Conservation (phyloP, 35 echinoderm and acorn worm species). For the Lytechinus variegatus region DNA sequence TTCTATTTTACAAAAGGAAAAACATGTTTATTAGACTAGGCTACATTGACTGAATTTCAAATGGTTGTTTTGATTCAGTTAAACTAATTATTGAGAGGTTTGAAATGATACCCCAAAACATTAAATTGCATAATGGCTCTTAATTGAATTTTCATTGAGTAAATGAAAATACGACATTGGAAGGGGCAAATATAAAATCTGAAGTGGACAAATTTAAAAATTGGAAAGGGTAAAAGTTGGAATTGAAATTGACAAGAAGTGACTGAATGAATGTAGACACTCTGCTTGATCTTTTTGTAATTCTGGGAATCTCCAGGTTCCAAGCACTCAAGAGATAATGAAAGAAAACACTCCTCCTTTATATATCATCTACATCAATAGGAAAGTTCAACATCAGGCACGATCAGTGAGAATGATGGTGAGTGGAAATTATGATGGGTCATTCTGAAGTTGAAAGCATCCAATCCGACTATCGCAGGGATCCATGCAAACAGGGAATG, state of each 20-base stretch:
- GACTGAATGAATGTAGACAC: background rate
- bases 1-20: background rate
- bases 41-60: background rate
- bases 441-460: background rate
- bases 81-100: background rate
- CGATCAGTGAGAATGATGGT: background rate
- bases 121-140: background rate
- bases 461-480: background rate
- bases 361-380: background rate
- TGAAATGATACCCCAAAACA: background rate
- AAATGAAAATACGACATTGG: background rate
- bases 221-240: background rate
- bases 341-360: constrained; percentile 11
- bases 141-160: background rate
- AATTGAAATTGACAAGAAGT: background rate
- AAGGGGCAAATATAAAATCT: background rate
- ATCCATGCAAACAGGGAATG: background rate
- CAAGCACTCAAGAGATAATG: background rate
- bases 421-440: background rate
- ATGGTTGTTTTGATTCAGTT: background rate
- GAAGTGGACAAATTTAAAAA: background rate
- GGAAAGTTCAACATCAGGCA: background rate
- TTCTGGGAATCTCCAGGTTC: background rate
- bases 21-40: background rate
- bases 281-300: background rate